phyloP scores from a whole-genome alignment of 64 coral and sea anemone genomes.

The Pachyseris speciosa region DNA sequence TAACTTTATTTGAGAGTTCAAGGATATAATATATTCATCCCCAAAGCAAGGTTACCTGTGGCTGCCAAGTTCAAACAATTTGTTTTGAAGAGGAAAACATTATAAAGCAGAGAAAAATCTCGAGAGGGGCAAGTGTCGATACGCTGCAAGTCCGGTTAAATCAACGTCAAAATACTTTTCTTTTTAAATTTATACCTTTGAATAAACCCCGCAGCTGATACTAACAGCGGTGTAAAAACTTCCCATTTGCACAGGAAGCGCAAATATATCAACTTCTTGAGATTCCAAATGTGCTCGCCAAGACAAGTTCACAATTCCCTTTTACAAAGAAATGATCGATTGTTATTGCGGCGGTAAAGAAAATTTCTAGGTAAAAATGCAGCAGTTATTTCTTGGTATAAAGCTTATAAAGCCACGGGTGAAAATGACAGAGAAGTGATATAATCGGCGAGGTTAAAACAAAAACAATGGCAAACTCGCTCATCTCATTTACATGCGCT shows the following conservation, averaged over 20 bases:
- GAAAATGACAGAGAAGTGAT: neutral
- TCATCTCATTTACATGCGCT: slow-evolving; percentile 16
- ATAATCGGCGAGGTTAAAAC: slow-evolving; percentile 16
- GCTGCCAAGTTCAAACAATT: neutral
- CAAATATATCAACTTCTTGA: neutral
- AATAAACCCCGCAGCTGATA: neutral
- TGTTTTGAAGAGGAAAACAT: neutral
- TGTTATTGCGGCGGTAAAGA: neutral
- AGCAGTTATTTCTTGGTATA: neutral
- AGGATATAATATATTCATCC: neutral
- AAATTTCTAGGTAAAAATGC: neutral
- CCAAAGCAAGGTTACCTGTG: neutral
- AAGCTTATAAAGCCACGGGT: slow-evolving; percentile 4
- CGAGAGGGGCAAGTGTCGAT: no score
- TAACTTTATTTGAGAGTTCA: neutral
- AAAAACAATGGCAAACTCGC: slow-evolving; percentile 30
- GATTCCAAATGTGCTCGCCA: neutral
- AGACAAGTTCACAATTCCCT: neutral
- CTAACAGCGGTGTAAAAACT: neutral
- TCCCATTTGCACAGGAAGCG: neutral
- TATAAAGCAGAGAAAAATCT: neutral
- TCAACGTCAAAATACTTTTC: neutral
- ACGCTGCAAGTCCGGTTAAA: neutral
- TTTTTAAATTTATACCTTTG: neutral
- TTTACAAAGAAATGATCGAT: neutral